A percentile compares a stretch with the other conserved stretches of the same genome.
Conservation (phyloP, 2,797 vertebrate species). For the Rhinella marina region DNA sequence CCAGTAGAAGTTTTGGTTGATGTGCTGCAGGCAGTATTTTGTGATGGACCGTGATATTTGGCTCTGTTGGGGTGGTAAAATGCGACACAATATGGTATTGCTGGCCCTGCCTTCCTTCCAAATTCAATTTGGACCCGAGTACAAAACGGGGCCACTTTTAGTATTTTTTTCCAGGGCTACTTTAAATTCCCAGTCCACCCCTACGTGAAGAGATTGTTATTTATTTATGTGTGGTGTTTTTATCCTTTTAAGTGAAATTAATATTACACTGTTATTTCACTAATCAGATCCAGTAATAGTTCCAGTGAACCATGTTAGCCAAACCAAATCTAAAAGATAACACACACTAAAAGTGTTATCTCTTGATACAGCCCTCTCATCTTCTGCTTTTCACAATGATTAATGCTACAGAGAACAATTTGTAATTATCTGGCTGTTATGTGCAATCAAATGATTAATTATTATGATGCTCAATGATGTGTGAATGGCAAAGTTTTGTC, state of each 20-base stretch:
- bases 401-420: not conserved
- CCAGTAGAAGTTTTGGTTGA: too few relatives aligned
- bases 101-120: too few relatives aligned
- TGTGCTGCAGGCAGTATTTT: too few relatives aligned
- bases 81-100: too few relatives aligned
- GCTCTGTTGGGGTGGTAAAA: too few relatives aligned
- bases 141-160: too few relatives aligned
- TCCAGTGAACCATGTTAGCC: not conserved
- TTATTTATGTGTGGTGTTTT: too few relatives aligned
- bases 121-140: too few relatives aligned
- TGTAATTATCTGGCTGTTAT: not conserved
- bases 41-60: too few relatives aligned
- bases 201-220: too few relatives aligned
- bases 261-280: not conserved
- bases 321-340: not conserved
- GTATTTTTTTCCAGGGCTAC: too few relatives aligned
- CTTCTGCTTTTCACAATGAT: not conserved
- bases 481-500: constrained; percentile 5
- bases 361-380: not conserved
- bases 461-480: not conserved
- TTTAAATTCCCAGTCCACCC: too few relatives aligned
- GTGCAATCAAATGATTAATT: not conserved
- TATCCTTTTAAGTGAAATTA: not conserved
- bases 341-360: not conserved
- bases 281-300: not conserved